phyloP scores from a whole-genome alignment of 2,113 vertebrate genomes.

The Sterna hirundo region DNA sequence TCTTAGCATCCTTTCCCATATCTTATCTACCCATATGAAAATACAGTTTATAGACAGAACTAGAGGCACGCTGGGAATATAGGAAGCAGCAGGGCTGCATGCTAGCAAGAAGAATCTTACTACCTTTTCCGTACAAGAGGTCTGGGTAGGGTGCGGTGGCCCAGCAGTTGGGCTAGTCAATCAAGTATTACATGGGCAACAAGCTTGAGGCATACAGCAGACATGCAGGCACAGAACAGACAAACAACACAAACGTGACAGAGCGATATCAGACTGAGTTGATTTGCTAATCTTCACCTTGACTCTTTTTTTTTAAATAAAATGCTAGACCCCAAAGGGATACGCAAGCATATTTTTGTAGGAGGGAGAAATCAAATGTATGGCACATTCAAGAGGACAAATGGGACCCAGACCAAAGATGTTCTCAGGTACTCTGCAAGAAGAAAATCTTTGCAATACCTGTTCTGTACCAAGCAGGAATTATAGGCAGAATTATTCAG shows the following conservation, averaged over 20 bases:
- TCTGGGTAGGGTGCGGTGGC: background rate
- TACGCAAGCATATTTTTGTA: background rate
- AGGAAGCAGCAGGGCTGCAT: background rate
- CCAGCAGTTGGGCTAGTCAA: background rate
- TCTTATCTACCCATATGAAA: background rate
- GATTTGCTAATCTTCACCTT: background rate
- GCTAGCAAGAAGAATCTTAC: background rate
- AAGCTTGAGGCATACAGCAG: background rate
- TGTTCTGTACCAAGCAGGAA: background rate
- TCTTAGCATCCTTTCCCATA: background rate
- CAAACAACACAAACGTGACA: background rate
- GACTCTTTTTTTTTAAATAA: background rate
- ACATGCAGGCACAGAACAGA: background rate
- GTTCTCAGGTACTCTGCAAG: background rate
- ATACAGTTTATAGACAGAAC: background rate
- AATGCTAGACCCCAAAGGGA: background rate
- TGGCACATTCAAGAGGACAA: background rate
- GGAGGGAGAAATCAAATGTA: background rate
- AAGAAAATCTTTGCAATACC: background rate
- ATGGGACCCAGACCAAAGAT: background rate
- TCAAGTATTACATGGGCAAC: background rate
- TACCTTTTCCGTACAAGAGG: accelerated
- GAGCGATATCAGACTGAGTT: background rate
- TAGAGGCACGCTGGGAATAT: background rate
- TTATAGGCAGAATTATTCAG: background rate